Base-by-base conservation (phyloP, 2,113 vertebrate species). In the Tetraodon nigroviridis region DNA sequence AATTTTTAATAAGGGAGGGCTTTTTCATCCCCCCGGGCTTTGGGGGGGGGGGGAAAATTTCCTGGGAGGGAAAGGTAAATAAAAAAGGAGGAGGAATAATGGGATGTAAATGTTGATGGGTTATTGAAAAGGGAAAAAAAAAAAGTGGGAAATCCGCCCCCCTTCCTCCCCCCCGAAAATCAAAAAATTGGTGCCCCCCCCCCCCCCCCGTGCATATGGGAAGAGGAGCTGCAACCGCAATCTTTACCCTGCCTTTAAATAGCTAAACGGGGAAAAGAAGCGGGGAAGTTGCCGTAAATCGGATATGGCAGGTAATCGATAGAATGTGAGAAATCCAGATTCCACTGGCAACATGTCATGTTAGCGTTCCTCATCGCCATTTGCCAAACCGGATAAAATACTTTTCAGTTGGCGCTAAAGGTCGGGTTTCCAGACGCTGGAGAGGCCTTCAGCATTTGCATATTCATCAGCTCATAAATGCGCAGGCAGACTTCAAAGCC, bases 41-140 rank as follows among this genome's bases (percentile, higher is more conserved):
- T n/a, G n/a, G n/a, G n/a, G n/a, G n/a, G n/a, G n/a, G n/a, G n/a
- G n/a, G n/a, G n/a, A n/a, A n/a, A n/a, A n/a, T n/a, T n/a, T n/a
- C n/a, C n/a, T n/a, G n/a, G n/a, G n/a, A n/a, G n/a, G n/a, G n/a
- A n/a, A n/a, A n/a, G n/a, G n/a, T n/a, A n/a, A n/a, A n/a, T n/a
- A n/a, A n/a, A n/a, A n/a, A n/a, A 72, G 79, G 45, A 41, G 48
- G 61, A 74, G 83, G 81, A 89, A 82, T 81, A 75, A 88, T 84
- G 81, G 68, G 78, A 85, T 85, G 84, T 84, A 83, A 83, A 88
- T 83, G 80, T 81, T 84, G 82, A 85, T 84, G 80, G 84, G 85
- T 85, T 86, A 84, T 82, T 73, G 83, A 86, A 77, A 73, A 80
- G 64, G 68, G 65, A 80, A 78, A 80, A 83, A 65, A 85, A 85